Percentiles rank a stretch among this genome's conserved stretches.
Evolutionary conservation across 1,140 invertebrate genomes (phyloP).

Genomic region (Tribolium castaneum): DNA sequence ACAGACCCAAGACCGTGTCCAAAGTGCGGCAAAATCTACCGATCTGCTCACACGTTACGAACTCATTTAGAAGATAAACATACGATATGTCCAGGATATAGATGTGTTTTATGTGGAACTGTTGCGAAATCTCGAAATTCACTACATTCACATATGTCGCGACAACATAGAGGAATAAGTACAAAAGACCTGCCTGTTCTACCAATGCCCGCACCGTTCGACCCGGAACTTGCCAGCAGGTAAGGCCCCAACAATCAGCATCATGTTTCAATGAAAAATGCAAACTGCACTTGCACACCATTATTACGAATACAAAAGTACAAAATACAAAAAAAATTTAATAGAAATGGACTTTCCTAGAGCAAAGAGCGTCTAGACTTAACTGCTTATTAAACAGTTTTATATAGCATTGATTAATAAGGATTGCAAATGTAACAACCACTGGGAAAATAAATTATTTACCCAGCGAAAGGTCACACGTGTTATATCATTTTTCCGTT

Average conservation of each 20-base stretch:
- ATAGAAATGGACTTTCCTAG: too few relatives aligned
- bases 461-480: too few relatives aligned
- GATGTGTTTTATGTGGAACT: constrained; percentile 90
- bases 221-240: constrained; percentile 85
- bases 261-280: neutral
- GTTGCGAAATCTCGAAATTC: constrained; percentile 92
- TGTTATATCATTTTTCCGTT: too few relatives aligned
- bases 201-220: constrained; percentile 90
- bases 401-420: too few relatives aligned
- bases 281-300: neutral
- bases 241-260: constrained; percentile 51
- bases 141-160: constrained; percentile 91
- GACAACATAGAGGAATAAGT: constrained; percentile 90
- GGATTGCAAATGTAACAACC: too few relatives aligned
- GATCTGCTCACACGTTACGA: constrained; percentile 88
- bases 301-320: too few relatives aligned
- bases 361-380: too few relatives aligned
- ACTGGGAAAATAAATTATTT: too few relatives aligned
- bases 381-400: too few relatives aligned
- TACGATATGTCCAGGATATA: constrained; percentile 90
- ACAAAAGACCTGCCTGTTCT: constrained; percentile 91
- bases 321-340: too few relatives aligned
- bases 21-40: constrained; percentile 93
- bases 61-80: constrained; percentile 94
- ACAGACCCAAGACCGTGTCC: constrained; percentile 92